A percentile compares a stretch with the other conserved stretches of the same genome.
Evolutionary conservation across 2,797 vertebrate species (phyloP).

Genomic region (Coracias cyanogaster): DNA sequence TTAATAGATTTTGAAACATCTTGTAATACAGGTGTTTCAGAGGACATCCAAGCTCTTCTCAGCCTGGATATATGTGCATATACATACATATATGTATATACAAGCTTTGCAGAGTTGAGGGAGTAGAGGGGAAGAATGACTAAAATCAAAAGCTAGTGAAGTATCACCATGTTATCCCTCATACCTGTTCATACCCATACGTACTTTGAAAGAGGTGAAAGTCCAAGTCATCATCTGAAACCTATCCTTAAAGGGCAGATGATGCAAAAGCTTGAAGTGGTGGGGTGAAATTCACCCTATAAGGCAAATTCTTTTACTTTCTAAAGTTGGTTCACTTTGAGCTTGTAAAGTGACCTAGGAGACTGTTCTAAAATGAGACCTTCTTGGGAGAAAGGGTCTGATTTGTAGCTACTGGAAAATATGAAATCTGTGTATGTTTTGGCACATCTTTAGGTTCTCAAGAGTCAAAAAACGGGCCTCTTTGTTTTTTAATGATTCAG

Average conservation of each 20-base stretch:
- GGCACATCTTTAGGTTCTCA: slow-evolving; percentile 60
- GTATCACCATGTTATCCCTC: fast-evolving
- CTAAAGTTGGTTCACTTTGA: slow-evolving; percentile 25
- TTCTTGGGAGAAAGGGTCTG: slow-evolving; percentile 51
- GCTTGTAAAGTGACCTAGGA: slow-evolving; percentile 37
- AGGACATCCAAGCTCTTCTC: neutral
- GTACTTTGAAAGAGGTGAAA: neutral
- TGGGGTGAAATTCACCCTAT: slow-evolving; percentile 5
- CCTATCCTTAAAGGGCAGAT: neutral
- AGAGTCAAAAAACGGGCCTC: slow-evolving; percentile 6
- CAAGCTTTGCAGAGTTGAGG: neutral
- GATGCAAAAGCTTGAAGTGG: neutral
- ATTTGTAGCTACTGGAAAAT: slow-evolving; percentile 73
- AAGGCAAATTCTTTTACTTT: slow-evolving; percentile 37
- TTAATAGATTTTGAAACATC: neutral
- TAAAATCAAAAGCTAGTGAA: neutral
- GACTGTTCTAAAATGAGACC: slow-evolving; percentile 55
- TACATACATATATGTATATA: fast-evolving
- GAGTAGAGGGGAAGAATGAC: neutral
- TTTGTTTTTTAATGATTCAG: slow-evolving; percentile 62
- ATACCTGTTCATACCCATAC: too few relatives aligned
- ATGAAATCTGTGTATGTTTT: slow-evolving; percentile 71
- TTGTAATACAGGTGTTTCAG: neutral
- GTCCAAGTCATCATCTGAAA: neutral
- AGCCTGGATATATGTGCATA: neutral